Percentiles rank a stretch among this genome's conserved stretches.
Evolutionary conservation across 2,888 invertebrate genomes (phyloP).

Genomic region (Pheosia gnoma): DNA sequence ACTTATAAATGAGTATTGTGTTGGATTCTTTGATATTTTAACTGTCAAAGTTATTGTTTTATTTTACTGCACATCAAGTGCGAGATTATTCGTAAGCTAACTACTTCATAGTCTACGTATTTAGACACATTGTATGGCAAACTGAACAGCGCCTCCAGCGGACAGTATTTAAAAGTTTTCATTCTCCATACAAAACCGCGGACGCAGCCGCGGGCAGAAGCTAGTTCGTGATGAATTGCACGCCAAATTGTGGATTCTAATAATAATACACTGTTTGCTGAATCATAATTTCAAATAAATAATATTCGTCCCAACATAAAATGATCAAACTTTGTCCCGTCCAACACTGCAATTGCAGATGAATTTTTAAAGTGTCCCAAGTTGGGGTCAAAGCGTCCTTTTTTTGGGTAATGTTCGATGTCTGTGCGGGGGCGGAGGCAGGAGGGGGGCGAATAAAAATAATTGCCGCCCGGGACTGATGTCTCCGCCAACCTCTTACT

Average conservation of each 20-base stretch:
- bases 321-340: conserved; percentile 11
- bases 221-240: no score
- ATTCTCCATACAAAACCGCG: no score
- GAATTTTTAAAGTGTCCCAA: conserved; percentile 50
- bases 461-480: conserved; percentile 64
- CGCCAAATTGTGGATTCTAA: no score
- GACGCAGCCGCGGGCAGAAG: no score
- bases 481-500: conserved; percentile 62
- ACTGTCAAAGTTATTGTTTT: conserved; percentile 50
- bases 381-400: conserved; percentile 23
- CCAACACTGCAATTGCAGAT: conserved; percentile 40
- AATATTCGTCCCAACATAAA: background rate
- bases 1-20: conserved; percentile 55
- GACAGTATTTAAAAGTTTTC: no score
- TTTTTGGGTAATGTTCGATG: conserved; percentile 37
- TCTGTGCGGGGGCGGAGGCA: conserved; percentile 34
- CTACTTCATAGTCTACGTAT: no score
- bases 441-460: conserved; percentile 70
- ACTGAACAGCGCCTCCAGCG: no score
- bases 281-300: background rate
- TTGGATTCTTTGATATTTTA: conserved; percentile 48
- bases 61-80: background rate
- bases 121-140: no score
- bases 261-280: no score
- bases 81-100: no score